Evolutionary conservation across 37 sponge, comb jelly and placozoan species (phyloP), one percentile per base, ranked within the genome.

Genomic region (Spongilla lacustris): DNA sequence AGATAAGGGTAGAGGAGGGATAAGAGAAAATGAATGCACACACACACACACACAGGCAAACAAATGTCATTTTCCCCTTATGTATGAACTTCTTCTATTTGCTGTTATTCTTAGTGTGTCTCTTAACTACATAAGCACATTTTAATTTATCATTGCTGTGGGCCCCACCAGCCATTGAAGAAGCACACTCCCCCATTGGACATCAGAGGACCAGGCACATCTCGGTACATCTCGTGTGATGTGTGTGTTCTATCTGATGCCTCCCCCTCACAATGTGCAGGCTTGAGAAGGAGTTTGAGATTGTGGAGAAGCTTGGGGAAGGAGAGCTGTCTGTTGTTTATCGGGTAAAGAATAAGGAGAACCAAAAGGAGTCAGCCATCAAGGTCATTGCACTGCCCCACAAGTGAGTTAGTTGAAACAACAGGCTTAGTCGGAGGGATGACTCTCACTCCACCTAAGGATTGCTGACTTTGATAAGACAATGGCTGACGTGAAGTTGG

Each of bases 281-380:
- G 36, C 26, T 79, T 79, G 80, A 87, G 30, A 77, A 66, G 66
- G 92, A 94, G 36, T 94, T 82, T 73, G 83, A 88, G 25, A 66
- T 70, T 12, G 28, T 78, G 28, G 80, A 66, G 30, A 41, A 71
- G 76, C 49, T 96, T 25, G 96, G 96, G 24, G 74, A 70, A 41
- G 96, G 96, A 48, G 96, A 89, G 22, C 91, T 91, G 80, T 93
- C 93, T 28, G 93, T 89, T 28, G 96, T 96, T 29, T 88, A 85
- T 75, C 85, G 88, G 46, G 88, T 83, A 22, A 37, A 46, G 28
- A 68, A 90, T 50, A 86, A 73, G 74, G 29, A 84, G 37, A 86
- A 90, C 73, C 82, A 73, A 2, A 68, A 71, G 25, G 75, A 89
- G 31, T 96, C 91, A 73, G 96, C 96, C 2, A 50, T 96, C 29